A percentile compares a stretch with the other conserved stretches of the same genome.
Conservation (phyloP, 2,797 vertebrate genomes). For the Nannoperca obscura region DNA sequence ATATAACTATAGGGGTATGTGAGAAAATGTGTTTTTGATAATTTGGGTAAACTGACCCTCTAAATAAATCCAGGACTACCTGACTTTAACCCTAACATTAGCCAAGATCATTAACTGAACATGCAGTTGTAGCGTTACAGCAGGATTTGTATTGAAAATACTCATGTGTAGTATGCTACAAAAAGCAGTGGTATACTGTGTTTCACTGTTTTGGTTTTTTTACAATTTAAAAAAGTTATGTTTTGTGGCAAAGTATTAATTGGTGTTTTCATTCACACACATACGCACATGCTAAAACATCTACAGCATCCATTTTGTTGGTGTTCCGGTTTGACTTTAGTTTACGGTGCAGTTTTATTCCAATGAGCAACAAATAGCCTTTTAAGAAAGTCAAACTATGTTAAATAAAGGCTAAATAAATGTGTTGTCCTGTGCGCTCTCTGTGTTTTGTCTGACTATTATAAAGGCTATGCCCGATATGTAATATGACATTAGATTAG, state of each 20-base stretch:
- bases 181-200: neutral
- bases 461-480: neutral
- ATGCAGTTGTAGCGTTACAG: neutral
- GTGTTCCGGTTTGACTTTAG: neutral
- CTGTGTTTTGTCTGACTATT: neutral
- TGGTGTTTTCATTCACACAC: neutral
- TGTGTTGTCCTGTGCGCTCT: neutral
- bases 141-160: neutral
- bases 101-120: neutral
- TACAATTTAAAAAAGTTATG: neutral
- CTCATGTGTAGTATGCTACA: neutral
- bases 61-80: neutral
- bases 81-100: neutral
- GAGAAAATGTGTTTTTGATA: neutral
- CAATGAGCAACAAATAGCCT: neutral
- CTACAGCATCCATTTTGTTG: conserved; percentile 36
- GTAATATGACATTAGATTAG: neutral
- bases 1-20: neutral
- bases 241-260: neutral
- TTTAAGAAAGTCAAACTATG: neutral
- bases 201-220: neutral
- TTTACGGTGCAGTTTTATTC: neutral
- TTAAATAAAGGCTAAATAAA: neutral
- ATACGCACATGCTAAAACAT: conserved; percentile 7
- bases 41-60: neutral